phyloP scores from a whole-genome alignment of 2,113 vertebrate species.

The Melanotaenia duboulayi region DNA sequence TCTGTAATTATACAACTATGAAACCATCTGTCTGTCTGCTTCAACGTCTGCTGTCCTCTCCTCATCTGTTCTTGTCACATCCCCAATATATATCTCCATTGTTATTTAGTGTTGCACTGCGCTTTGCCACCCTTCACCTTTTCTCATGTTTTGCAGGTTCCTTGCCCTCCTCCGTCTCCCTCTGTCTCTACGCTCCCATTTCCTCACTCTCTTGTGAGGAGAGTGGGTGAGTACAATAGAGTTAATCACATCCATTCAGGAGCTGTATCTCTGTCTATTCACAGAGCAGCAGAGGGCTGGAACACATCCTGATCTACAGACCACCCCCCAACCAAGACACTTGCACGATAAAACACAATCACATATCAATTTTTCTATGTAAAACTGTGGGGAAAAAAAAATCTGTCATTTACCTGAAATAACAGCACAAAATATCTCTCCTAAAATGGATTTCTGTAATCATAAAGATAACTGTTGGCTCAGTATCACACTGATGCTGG shows the following conservation, averaged over 20 bases:
- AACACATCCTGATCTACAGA: constrained; percentile 72
- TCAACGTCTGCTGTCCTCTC: constrained; percentile 39
- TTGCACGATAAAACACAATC: constrained; percentile 45
- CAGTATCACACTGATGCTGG: background rate
- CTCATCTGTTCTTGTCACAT: constrained; percentile 22
- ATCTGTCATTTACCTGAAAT: constrained; percentile 50
- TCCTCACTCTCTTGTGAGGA: constrained; percentile 62
- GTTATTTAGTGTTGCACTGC: constrained; percentile 56
- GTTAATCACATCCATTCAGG: constrained; percentile 79
- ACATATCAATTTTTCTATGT: constrained; percentile 29
- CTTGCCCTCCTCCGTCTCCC: constrained; percentile 20
- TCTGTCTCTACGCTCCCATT: constrained; percentile 17
- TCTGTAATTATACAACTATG: constrained; percentile 90
- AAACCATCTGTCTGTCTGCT: constrained; percentile 76
- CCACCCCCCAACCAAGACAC: constrained; percentile 48
- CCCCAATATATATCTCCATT: constrained; percentile 8
- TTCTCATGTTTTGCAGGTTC: constrained; percentile 46
- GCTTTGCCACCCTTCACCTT: constrained; percentile 60
- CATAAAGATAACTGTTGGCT: constrained; percentile 35
- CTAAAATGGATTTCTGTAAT: constrained; percentile 31
- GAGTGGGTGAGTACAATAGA: constrained; percentile 69
- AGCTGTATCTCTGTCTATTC: constrained; percentile 71
- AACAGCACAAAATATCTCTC: constrained; percentile 40
- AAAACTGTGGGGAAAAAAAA: constrained; percentile 5
- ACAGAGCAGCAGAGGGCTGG: constrained; percentile 60